Evolutionary conservation across 2,888 invertebrate species (phyloP).

Genomic region (Nasonovia ribisnigri): DNA sequence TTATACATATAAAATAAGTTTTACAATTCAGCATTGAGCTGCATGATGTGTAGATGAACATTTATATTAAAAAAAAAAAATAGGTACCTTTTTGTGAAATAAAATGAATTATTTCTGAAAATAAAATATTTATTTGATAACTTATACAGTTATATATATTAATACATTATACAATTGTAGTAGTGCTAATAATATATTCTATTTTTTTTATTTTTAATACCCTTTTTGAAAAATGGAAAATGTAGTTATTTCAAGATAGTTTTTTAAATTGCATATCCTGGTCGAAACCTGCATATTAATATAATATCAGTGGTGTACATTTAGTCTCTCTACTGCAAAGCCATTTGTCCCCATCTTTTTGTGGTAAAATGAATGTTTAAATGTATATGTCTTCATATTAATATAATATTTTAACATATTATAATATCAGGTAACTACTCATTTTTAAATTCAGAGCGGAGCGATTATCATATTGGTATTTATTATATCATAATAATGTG

Average conservation of each 20-base stretch:
- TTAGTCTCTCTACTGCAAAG: background rate
- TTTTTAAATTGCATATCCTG: background rate
- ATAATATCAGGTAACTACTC: background rate
- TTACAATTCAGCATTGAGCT: background rate
- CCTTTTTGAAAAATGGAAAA: too few species aligned
- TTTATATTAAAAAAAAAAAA: background rate
- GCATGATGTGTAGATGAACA: background rate
- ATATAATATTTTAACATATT: background rate
- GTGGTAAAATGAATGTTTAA: background rate
- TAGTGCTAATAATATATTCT: background rate
- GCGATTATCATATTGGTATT: background rate
- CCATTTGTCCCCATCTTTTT: background rate
- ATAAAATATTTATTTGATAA: background rate
- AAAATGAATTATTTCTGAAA: background rate
- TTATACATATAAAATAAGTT: background rate
- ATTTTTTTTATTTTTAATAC: too few species aligned
- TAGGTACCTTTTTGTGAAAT: background rate
- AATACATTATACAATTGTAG: background rate
- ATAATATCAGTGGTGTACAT: background rate
- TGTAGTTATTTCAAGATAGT: background rate
- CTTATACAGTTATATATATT: background rate
- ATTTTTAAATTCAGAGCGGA: background rate
- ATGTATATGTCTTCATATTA: background rate
- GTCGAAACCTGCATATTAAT: too few species aligned
- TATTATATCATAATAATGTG: background rate